A percentile compares a stretch with the other conserved stretches of the same genome.
These are phyloP conservation scores for Aplocera efformata DNA, from an alignment of 2,888 invertebrate species.

Conservation along the genomic window DNA sequence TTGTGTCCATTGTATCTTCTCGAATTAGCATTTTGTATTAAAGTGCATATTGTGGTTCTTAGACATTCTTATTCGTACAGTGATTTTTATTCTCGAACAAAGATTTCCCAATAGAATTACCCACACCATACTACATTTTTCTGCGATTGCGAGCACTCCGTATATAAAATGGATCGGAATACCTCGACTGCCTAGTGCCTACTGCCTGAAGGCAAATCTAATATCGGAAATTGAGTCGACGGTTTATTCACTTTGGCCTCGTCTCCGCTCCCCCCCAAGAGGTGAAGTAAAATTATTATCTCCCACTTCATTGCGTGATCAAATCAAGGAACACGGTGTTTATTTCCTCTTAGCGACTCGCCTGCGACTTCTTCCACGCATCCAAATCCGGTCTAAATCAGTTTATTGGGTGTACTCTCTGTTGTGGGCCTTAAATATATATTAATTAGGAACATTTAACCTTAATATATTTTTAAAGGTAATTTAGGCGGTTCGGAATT, in stretches of 20 bases:
- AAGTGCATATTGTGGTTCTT: slow-evolving; percentile 8
- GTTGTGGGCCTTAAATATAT: too few species aligned
- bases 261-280: slow-evolving; percentile 43
- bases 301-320: slow-evolving; percentile 46
- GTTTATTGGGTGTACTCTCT: too few species aligned
- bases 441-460: too few species aligned
- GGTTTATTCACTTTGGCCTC: slow-evolving; percentile 64
- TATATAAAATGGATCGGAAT: slow-evolving; percentile 41
- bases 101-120: slow-evolving; percentile 4
- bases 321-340: slow-evolving; percentile 32
- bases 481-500: too few species aligned
- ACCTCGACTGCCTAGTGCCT: slow-evolving; percentile 36
- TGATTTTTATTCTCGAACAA: slow-evolving; percentile 18
- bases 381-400: too few species aligned
- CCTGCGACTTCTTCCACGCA: too few species aligned
- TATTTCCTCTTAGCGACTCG: slow-evolving; percentile 5
- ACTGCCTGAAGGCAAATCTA: slow-evolving; percentile 61
- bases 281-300: slow-evolving; percentile 59
- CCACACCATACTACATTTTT: slow-evolving; percentile 9
- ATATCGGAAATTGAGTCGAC: slow-evolving; percentile 70
- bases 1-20: too few species aligned
- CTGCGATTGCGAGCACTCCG: slow-evolving; percentile 27
- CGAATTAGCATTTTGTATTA: slow-evolving; percentile 19
- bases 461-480: too few species aligned
- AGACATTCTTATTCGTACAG: slow-evolving; percentile 21